A percentile compares a stretch with the other conserved stretches of the same genome.
phyloP scores from a whole-genome alignment of 2,888 invertebrate genomes.

The Pilophorus perplexus region DNA sequence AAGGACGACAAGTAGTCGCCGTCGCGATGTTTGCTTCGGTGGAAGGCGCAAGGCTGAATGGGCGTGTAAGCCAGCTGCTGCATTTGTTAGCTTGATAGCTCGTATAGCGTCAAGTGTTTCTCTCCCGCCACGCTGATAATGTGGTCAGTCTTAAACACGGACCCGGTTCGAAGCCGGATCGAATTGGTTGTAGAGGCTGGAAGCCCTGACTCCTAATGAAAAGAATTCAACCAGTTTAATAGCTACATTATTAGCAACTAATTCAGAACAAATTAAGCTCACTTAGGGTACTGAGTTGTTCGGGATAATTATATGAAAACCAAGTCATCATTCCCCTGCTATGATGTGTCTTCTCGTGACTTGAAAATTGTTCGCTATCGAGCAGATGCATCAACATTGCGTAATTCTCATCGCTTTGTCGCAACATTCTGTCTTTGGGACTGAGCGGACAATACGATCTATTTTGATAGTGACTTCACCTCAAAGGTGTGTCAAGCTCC shows the following conservation, averaged over 20 bases:
- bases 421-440: too few relatives aligned
- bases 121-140: neutral
- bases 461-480: too few relatives aligned
- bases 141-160: slow-evolving; percentile 8
- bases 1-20: too few relatives aligned
- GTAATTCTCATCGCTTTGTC: too few relatives aligned
- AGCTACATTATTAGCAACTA: neutral
- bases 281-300: too few relatives aligned
- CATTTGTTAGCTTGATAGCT: slow-evolving; percentile 11
- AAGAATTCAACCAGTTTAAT: neutral
- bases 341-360: too few relatives aligned
- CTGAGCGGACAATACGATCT: too few relatives aligned
- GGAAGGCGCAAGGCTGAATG: neutral
- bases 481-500: too few relatives aligned
- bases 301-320: too few relatives aligned
- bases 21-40: neutral
- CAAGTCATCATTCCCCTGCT: too few relatives aligned
- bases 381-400: too few relatives aligned
- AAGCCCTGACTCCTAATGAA: neutral
- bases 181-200: neutral
- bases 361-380: too few relatives aligned
- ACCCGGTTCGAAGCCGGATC: slow-evolving; percentile 7
- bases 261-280: neutral
- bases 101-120: slow-evolving; percentile 6
- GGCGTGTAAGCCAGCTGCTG: slow-evolving; percentile 1